Evolutionary conservation across 2,888 invertebrate genomes (phyloP).

Genomic region (Hedya salicella): DNA sequence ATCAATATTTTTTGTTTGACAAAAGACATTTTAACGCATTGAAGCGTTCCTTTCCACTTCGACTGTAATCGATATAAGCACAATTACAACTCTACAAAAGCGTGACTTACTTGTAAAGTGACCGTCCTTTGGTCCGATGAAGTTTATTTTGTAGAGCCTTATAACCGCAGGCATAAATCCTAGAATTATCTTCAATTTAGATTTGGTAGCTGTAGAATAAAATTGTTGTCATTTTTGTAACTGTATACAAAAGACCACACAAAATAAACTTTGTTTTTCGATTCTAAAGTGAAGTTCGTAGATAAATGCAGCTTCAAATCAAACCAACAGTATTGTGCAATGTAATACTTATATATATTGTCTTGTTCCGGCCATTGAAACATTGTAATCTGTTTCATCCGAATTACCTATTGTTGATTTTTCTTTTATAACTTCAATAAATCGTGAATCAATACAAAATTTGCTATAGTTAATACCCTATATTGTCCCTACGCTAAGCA

Average conservation of each 20-base stretch:
- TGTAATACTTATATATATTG: no score
- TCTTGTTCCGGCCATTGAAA: no score
- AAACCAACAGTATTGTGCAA: no score
- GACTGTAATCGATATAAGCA: constrained; percentile 59
- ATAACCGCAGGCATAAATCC: constrained; percentile 2
- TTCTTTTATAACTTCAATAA: no score
- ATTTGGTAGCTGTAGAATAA: constrained; percentile 10
- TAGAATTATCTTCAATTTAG: background rate
- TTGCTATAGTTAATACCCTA: no score
- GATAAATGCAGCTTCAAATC: background rate
- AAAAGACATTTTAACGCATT: constrained; percentile 58
- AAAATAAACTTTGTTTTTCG: constrained; percentile 59
- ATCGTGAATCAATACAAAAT: no score
- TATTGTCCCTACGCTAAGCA: no score
- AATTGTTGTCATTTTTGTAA: constrained; percentile 43
- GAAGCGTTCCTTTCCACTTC: constrained; percentile 70
- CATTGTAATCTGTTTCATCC: no score
- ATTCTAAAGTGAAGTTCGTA: constrained; percentile 49
- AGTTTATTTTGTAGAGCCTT: background rate
- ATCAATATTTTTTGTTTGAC: constrained; percentile 42
- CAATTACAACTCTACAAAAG: constrained; percentile 52
- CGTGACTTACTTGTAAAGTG: constrained; percentile 65
- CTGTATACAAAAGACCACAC: constrained; percentile 53
- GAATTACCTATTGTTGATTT: no score
- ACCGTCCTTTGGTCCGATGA: background rate